Base-by-base conservation (phyloP, 2,113 vertebrate genomes). In the Glaucomys volans region DNA sequence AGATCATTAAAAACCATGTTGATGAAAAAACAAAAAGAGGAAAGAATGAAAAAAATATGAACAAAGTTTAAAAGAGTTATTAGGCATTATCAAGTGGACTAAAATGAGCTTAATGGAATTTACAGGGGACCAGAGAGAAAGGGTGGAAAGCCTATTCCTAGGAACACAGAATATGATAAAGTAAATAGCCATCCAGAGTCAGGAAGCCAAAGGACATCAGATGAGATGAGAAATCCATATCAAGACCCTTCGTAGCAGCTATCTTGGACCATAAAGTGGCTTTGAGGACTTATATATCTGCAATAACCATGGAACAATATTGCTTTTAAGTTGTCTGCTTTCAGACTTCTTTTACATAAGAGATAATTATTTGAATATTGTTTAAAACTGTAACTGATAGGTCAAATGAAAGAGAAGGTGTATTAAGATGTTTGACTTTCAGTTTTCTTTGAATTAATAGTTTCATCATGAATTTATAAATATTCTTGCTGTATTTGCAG, bases 371-470 rank as follows among this genome's bases (percentile, higher is more conserved):
- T 47, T 93, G 28, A 79, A 54, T 62, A 66, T 47, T 64, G 42
- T 54, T 87, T 84, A 92, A 87, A 30, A 44, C 13, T 50, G 9
- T 64, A 80, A 79, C 26, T 67, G 3, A 44, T 32, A 90, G 30
- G 13, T 50, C 16, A 76, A 57, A 95, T 37, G 13, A 87, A 81
- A 64, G 2, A 37, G 18, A 54, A 75, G 77, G 10, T 54, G 8
- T 74, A 4, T 71, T 85, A 82, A 67, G 14, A 64, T 59, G 4
- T 75, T 85, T 62, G 26, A 64, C 0, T 95, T 92, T 59, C 2
- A 17, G 40, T 77, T 94, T 96, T 72, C 47, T 67, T 59, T 77
- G 59, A 91, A 47, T 77, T 87, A 54, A 86, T 76, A 67, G 59
- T 79, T 79, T 42, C 32, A 80, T 22, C 8, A 67, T 52, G 17